Conservation (phyloP, 2,888 invertebrate species). For the Hartigia nigra region DNA sequence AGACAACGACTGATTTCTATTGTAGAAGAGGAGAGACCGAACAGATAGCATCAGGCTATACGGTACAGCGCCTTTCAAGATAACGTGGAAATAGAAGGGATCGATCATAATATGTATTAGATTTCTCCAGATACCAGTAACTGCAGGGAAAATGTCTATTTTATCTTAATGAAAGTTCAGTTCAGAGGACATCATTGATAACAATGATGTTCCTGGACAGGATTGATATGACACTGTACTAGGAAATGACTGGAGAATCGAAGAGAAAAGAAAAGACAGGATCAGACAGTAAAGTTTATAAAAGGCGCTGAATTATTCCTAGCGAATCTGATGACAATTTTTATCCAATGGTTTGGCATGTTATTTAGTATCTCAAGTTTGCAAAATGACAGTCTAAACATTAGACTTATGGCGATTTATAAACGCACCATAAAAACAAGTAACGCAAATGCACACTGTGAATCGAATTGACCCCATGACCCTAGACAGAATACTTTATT, state of each 20-base stretch:
- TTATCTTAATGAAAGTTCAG: neutral
- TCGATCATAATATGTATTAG: neutral
- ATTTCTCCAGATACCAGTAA: neutral
- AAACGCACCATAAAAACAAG: neutral
- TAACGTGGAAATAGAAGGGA: neutral
- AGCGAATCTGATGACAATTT: neutral
- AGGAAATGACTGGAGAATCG: neutral
- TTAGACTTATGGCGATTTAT: neutral
- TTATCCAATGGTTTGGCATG: neutral
- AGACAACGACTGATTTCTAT: conserved; percentile 81
- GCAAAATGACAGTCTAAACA: neutral
- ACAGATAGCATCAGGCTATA: conserved; percentile 48
- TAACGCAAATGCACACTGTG: neutral
- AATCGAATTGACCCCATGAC: neutral
- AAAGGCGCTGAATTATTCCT: neutral
- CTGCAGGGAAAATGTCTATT: neutral
- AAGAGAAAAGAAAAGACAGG: neutral
- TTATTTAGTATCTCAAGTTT: neutral
- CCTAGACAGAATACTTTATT: neutral
- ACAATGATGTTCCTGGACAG: neutral
- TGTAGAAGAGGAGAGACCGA: conserved; percentile 71
- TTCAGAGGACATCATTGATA: neutral
- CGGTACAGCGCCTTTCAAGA: neutral
- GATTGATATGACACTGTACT: neutral
- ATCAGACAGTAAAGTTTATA: neutral